phyloP scores from a whole-genome alignment of 2,113 vertebrate species.

The Entomyzon cyanotis region DNA sequence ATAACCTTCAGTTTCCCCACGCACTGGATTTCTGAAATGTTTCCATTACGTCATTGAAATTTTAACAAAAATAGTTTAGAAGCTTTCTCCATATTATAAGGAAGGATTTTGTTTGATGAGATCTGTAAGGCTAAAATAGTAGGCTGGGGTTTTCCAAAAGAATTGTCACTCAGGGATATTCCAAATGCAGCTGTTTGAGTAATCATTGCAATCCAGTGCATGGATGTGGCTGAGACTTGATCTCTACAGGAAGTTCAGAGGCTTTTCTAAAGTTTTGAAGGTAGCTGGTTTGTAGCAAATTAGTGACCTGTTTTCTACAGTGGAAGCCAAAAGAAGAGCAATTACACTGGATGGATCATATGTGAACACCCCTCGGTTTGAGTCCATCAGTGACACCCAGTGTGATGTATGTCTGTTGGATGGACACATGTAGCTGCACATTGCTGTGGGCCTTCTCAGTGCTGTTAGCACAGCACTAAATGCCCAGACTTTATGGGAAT shows the following conservation, averaged over 20 bases:
- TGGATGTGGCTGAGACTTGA: background rate
- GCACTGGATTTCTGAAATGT: background rate
- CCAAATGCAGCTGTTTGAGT: background rate
- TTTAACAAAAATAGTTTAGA: background rate
- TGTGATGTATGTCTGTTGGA: accelerated
- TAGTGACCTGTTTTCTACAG: background rate
- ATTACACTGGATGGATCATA: accelerated
- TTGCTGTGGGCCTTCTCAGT: background rate
- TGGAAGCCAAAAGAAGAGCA: background rate
- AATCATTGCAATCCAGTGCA: accelerated
- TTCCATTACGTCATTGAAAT: background rate
- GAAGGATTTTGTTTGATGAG: background rate
- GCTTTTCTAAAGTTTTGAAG: background rate
- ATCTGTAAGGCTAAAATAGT: background rate
- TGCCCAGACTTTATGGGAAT: background rate
- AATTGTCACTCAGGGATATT: background rate
- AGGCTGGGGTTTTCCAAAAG: background rate
- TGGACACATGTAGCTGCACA: background rate
- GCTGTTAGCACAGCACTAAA: no score
- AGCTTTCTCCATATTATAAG: background rate
- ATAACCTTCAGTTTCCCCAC: background rate
- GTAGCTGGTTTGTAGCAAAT: background rate
- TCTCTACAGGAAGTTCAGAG: accelerated
- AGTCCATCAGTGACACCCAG: background rate
- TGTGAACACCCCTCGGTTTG: background rate